phyloP scores from a whole-genome alignment of 2,797 vertebrate species.

The Sparus aurata region DNA sequence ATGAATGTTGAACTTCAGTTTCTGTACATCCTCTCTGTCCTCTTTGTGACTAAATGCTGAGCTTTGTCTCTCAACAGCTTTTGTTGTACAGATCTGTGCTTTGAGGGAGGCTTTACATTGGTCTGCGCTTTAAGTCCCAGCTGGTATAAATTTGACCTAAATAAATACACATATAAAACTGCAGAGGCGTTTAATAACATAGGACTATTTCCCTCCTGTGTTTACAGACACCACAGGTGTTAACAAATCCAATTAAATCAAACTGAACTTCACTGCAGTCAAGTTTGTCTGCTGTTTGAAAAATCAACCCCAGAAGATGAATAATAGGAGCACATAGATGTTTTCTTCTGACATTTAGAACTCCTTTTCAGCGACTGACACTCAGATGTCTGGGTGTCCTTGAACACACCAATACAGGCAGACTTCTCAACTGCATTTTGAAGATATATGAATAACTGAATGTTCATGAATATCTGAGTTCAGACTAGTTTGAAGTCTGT shows the following conservation, averaged over 20 bases:
- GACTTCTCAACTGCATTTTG: not conserved
- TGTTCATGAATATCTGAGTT: slow-evolving; percentile 3
- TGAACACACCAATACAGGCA: not conserved
- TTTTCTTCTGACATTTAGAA: not conserved
- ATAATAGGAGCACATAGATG: not conserved
- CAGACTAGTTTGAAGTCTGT: not conserved
- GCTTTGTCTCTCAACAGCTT: slow-evolving; percentile 15
- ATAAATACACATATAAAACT: not conserved
- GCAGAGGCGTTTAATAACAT: not conserved
- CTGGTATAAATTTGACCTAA: not conserved
- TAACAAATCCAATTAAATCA: not conserved
- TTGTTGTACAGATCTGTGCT: not conserved
- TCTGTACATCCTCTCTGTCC: slow-evolving; percentile 2
- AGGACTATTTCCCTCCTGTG: not conserved
- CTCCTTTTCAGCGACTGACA: not conserved
- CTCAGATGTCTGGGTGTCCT: not conserved
- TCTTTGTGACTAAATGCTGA: slow-evolving; percentile 32
- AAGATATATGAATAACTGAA: not conserved
- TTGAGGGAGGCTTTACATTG: not conserved
- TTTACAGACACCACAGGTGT: not conserved
- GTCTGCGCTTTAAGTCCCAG: not conserved
- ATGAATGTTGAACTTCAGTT: slow-evolving; percentile 12
- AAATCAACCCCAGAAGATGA: not conserved
- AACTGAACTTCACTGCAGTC: not conserved
- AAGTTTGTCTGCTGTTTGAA: not conserved